Conservation (phyloP, 2,888 invertebrate species). For the Apeira syringaria region DNA sequence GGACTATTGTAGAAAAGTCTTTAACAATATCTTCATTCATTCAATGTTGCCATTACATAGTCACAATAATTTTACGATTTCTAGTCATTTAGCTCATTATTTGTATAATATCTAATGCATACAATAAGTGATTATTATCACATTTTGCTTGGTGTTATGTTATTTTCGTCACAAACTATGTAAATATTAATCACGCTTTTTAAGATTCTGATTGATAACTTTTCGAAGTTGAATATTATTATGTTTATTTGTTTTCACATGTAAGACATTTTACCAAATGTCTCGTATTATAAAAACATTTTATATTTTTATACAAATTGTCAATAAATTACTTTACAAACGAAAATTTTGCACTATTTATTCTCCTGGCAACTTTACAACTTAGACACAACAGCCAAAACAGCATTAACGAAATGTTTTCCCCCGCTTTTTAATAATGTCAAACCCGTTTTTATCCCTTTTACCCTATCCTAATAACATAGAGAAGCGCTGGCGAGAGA, state of each 20-base stretch:
- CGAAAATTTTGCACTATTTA: background rate
- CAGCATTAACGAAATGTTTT: constrained; percentile 18
- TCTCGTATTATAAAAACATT: too few species aligned
- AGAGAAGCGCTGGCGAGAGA: constrained; percentile 79
- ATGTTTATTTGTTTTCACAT: too few species aligned
- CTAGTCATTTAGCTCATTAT: constrained; percentile 22
- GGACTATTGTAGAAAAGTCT: constrained; percentile 1
- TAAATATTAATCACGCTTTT: too few species aligned
- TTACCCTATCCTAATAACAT: constrained; percentile 47
- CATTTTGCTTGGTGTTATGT: too few species aligned
- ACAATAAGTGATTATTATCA: too few species aligned
- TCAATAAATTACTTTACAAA: constrained; percentile 16
- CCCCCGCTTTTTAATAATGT: constrained; percentile 19
- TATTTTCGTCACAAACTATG: too few species aligned
- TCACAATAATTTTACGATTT: background rate
- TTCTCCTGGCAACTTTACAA: background rate
- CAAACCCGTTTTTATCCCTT: constrained; percentile 19
- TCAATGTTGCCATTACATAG: constrained; percentile 2
- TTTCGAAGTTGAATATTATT: too few species aligned
- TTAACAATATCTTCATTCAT: too few species aligned
- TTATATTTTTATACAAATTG: constrained; percentile 36
- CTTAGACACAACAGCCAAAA: constrained; percentile 10
- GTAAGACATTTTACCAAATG: too few species aligned
- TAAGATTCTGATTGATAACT: too few species aligned
- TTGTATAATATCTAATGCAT: background rate